Evolutionary conservation across 2,888 invertebrate species (phyloP).

Genomic region (Drosophila cracens): DNA sequence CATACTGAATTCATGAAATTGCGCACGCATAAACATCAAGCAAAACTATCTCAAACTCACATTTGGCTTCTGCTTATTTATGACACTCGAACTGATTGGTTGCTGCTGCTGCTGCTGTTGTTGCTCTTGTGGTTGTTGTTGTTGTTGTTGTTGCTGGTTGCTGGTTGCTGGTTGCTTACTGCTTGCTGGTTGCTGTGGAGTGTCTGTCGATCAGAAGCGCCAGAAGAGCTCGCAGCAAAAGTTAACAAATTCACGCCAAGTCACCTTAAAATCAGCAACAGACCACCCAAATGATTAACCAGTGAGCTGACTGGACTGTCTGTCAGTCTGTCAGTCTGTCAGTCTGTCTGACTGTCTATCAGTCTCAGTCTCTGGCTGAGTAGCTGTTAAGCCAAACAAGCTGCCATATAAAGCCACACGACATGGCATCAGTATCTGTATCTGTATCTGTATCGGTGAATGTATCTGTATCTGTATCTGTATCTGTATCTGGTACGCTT

Average conservation of each 20-base stretch:
- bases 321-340: not conserved
- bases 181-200: conserved; percentile 9
- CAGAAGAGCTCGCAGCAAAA: conserved; percentile 73
- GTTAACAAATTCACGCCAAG: conserved; percentile 84
- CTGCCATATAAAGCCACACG: conserved; percentile 70
- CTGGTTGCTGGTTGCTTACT: conserved; percentile 27
- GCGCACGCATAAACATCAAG: conserved; percentile 35
- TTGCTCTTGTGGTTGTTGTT: conserved; percentile 22
- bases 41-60: conserved; percentile 25
- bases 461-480: not conserved
- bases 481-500: conserved; percentile 1
- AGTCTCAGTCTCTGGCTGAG: not conserved
- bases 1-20: not conserved
- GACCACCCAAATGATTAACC: conserved; percentile 80
- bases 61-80: conserved; percentile 53
- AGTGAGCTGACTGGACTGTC: conserved; percentile 28
- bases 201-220: conserved; percentile 49
- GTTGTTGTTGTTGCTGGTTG: conserved; percentile 23
- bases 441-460: not conserved
- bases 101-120: conserved; percentile 26
- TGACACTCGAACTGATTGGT: conserved; percentile 55
- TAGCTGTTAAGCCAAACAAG: conserved; percentile 50
- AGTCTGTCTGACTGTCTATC: conserved; percentile 3
- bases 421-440: conserved; percentile 31
- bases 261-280: conserved; percentile 76